Evolutionary conservation across 2,113 vertebrate species (phyloP).

Genomic region (Pteronura brasiliensis): DNA sequence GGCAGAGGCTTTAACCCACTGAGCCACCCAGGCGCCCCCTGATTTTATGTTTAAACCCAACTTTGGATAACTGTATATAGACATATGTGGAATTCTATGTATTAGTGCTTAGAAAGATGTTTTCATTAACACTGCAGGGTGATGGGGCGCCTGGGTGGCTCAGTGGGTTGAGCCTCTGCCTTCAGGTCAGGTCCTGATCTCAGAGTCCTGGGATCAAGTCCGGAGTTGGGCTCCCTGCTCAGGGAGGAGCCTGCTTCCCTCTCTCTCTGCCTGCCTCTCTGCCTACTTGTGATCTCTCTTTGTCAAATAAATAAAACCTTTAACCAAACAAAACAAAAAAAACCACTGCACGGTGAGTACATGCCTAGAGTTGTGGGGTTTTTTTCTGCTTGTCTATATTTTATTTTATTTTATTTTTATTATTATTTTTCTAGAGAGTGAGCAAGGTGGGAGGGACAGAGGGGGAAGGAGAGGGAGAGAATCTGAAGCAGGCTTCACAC

Average conservation of each 20-base stretch:
- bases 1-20: too few species aligned
- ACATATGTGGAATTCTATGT: background rate
- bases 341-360: background rate
- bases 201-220: too few species aligned
- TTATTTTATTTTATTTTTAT: background rate
- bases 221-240: too few species aligned
- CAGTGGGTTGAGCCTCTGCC: too few species aligned
- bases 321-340: too few species aligned
- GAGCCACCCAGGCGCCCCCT: background rate
- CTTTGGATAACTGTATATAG: background rate
- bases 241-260: too few species aligned
- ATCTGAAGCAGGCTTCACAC: background rate
- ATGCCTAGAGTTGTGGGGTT: background rate
- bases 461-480: background rate
- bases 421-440: background rate
- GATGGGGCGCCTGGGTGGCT: too few species aligned
- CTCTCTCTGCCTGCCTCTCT: too few species aligned
- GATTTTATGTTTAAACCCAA: slow-evolving; percentile 13
- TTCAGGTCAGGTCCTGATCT: too few species aligned
- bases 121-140: background rate
- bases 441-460: background rate
- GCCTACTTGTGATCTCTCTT: too few species aligned
- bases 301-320: too few species aligned
- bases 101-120: background rate
- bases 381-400: background rate